Evolutionary conservation across 2,113 vertebrate genomes (phyloP).

Genomic region (Pteruthius melanotis): DNA sequence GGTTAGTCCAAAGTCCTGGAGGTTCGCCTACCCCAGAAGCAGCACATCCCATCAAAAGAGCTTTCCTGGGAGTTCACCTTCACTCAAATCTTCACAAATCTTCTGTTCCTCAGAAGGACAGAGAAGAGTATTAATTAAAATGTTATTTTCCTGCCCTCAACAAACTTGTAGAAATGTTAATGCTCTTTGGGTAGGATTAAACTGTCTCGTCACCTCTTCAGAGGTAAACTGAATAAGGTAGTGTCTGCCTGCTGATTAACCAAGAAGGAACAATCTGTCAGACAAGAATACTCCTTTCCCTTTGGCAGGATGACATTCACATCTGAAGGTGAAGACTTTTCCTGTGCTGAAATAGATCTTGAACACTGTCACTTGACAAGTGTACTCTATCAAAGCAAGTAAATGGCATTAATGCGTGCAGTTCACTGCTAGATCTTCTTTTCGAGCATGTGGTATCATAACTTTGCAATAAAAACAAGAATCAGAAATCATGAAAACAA

Average conservation of each 20-base stretch:
- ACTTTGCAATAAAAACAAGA: not conserved
- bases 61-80: not conserved
- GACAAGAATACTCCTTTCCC: not conserved
- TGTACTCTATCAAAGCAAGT: not conserved
- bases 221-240: not conserved
- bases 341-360: not conserved
- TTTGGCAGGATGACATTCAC: not conserved
- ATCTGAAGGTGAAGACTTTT: not conserved
- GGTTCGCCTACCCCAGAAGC: not conserved
- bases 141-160: not conserved
- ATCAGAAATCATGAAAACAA: not conserved
- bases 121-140: not conserved
- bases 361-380: not conserved
- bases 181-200: not conserved
- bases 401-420: not conserved
- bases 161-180: not conserved
- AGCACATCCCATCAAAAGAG: not conserved
- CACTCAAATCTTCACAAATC: not conserved
- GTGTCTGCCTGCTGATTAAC: not conserved
- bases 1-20: not conserved
- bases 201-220: not conserved
- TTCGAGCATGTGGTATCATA: accelerated
- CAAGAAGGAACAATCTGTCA: not conserved
- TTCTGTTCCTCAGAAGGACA: not conserved
- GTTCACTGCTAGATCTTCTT: not conserved